phyloP scores from a whole-genome alignment of 1,140 invertebrate species.

The Sycophila sp. region DNA sequence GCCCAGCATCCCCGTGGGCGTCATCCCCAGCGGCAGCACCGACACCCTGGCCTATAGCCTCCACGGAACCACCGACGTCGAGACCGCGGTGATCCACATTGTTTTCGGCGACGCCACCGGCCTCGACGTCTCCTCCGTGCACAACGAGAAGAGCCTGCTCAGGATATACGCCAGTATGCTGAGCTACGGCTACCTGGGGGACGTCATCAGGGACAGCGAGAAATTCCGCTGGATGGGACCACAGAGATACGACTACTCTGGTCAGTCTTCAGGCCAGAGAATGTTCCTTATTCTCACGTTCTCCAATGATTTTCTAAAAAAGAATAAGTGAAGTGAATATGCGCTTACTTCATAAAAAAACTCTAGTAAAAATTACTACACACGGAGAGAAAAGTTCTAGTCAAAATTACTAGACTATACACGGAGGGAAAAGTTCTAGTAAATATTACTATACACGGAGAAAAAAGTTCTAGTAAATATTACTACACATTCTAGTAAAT shows the following conservation, averaged over 20 bases:
- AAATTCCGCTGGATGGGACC: slow-evolving; percentile 90
- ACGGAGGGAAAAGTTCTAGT: no score
- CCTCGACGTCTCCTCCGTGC: slow-evolving; percentile 84
- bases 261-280: no score
- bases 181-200: slow-evolving; percentile 90
- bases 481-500: no score
- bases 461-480: no score
- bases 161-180: slow-evolving; percentile 83
- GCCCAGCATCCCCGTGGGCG: slow-evolving; percentile 75
- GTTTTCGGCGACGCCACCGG: slow-evolving; percentile 79
- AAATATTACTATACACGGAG: no score
- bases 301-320: no score
- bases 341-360: no score
- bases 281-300: no score
- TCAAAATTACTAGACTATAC: no score
- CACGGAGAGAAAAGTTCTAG: no score
- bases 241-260: slow-evolving; percentile 85
- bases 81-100: slow-evolving; percentile 85
- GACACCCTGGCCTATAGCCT: slow-evolving; percentile 85
- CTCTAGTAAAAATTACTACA: no score
- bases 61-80: slow-evolving; percentile 84
- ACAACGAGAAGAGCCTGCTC: slow-evolving; percentile 73
- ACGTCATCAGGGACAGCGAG: slow-evolving; percentile 85
- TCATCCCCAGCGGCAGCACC: slow-evolving; percentile 87
- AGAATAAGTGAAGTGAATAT: no score